Percentiles rank a stretch among this genome's conserved stretches.
Evolutionary conservation across 2,888 invertebrate species (phyloP).

Genomic region (Nyleta sp.): DNA sequence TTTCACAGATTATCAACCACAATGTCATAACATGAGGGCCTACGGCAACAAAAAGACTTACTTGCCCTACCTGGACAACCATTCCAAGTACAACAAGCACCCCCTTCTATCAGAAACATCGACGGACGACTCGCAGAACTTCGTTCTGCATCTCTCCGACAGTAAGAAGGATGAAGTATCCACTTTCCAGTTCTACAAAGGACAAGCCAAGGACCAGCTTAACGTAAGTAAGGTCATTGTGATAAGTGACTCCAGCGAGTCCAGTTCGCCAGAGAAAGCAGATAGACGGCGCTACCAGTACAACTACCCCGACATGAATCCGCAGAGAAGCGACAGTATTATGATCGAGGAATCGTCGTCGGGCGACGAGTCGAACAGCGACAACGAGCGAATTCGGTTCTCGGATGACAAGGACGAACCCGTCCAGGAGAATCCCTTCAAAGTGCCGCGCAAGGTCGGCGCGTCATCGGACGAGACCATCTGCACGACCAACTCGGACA

Average conservation of each 20-base stretch:
- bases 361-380: slow-evolving; percentile 57
- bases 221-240: slow-evolving; percentile 70
- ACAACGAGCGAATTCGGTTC: slow-evolving; percentile 40
- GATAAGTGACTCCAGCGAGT: slow-evolving; percentile 77
- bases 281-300: slow-evolving; percentile 24
- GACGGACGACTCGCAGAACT: slow-evolving; percentile 34
- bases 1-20: slow-evolving; percentile 14
- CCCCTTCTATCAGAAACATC: slow-evolving; percentile 14
- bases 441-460: slow-evolving; percentile 29
- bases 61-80: background rate
- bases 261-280: slow-evolving; percentile 43
- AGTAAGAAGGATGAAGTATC: slow-evolving; percentile 3
- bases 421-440: slow-evolving; percentile 14
- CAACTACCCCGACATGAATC: slow-evolving; percentile 23
- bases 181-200: slow-evolving; percentile 17
- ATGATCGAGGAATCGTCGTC: slow-evolving; percentile 60
- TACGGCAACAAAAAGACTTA: slow-evolving; percentile 1
- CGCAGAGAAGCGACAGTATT: slow-evolving; percentile 29
- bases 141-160: slow-evolving; percentile 18
- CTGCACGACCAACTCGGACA: slow-evolving; percentile 42
- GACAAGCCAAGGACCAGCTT: background rate
- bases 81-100: background rate
- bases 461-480: slow-evolving; percentile 69
- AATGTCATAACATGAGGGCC: background rate
- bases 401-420: slow-evolving; percentile 13